These are phyloP conservation scores for Puffinus mauretanicus DNA, from an alignment of 2,113 vertebrate genomes.

Conservation along the genomic window DNA sequence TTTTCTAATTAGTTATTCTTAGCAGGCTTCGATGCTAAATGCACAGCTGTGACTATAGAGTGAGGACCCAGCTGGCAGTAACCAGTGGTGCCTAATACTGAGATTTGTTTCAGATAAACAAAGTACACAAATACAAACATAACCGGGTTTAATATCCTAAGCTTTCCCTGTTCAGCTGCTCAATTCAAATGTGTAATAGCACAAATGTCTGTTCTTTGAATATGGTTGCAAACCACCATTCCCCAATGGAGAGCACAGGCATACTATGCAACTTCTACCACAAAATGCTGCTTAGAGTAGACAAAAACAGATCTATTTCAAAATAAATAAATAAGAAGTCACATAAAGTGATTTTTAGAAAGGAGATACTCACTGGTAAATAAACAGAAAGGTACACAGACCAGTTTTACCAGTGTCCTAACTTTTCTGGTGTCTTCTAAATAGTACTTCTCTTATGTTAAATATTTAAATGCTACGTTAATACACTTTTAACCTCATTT, in stretches of 20 bases:
- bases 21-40: slow-evolving; percentile 64
- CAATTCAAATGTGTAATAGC: background rate
- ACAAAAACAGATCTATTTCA: background rate
- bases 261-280: background rate
- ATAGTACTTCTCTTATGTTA: fast-evolving
- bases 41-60: slow-evolving; percentile 75
- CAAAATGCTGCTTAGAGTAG: background rate
- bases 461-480: background rate
- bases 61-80: slow-evolving; percentile 76
- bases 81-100: slow-evolving; percentile 80
- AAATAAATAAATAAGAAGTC: background rate
- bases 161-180: slow-evolving; percentile 42
- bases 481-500: background rate
- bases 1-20: slow-evolving; percentile 75
- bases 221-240: background rate
- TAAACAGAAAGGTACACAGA: background rate
- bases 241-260: background rate
- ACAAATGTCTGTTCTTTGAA: slow-evolving; percentile 39
- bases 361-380: background rate
- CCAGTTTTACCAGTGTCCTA: background rate
- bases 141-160: slow-evolving; percentile 43
- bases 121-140: slow-evolving; percentile 70
- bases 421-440: background rate
- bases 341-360: background rate
- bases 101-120: slow-evolving; percentile 71